Base-by-base conservation (phyloP, 2,797 vertebrate genomes). In the Darevskia nairensis region DNA sequence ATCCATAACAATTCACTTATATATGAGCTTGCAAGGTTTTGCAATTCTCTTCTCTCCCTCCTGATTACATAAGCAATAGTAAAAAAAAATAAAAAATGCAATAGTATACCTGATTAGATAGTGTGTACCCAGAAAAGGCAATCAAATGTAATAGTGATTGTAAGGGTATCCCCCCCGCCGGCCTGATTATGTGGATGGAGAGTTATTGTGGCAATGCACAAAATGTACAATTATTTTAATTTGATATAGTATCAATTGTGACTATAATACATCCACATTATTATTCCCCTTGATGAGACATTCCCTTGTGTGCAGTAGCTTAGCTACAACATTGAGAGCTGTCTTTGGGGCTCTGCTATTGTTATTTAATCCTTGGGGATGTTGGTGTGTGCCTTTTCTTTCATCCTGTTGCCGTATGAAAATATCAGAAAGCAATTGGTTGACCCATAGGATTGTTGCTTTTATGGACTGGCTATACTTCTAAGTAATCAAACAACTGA, bases 1-100 rank as follows among this genome's bases (percentile, higher is more conserved):
- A 7, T 85, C 91, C 50, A 35, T 93, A 91, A 82, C 19, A 91
- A 91, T 74, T 29, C 10, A 74, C 78, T 90, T 82, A 41, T 27
- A 66, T 93, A 90, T 35, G 32, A 89, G 81, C 4, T 64, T 27
- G 77, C 90, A 86, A 3, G 8, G 15, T 89, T 83, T 81, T 35
- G 89, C 85, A 81, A 92, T 0, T 15, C 72, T 69, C 15, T 89
- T 93, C 50, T 55, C 10, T 72, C 8, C 75, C 29, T 84, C 61
- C 59, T 76, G 71, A 83, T 66, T 4, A n/a, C 21, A 72, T 59
- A 91, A 94, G 86, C 25, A 92, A 66, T 15, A 55, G 50, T 55
- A 55, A 55, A 55, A 15, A 4, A 4, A 10, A 55, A 55, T 15
- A 50, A 3, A 55, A 55, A 55, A 91, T 94, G 84, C 25, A 92